Evolutionary conservation across 1,140 invertebrate species (phyloP).

Genomic region (Heliconius eleuchia): DNA sequence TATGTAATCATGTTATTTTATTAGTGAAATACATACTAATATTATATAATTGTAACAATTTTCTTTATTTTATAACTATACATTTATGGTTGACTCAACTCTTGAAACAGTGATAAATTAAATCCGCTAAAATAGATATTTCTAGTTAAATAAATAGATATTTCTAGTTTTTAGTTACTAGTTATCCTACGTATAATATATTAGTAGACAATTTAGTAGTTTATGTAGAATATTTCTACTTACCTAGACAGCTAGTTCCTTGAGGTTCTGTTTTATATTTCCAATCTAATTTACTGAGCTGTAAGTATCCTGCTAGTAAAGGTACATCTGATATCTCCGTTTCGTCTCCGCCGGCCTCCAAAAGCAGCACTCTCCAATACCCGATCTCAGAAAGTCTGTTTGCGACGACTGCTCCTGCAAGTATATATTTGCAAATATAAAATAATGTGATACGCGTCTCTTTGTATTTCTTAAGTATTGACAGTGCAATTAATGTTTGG

Average conservation of each 20-base stretch:
- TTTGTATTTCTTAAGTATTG: neutral
- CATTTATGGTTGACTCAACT: too few species aligned
- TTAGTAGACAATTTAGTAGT: neutral
- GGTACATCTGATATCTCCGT: conserved; percentile 95
- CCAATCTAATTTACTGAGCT: conserved; percentile 95
- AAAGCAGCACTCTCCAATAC: conserved; percentile 90
- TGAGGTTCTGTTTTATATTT: conserved; percentile 95
- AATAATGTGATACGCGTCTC: neutral
- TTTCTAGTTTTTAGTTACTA: too few species aligned
- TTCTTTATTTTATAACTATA: too few species aligned
- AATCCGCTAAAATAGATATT: too few species aligned
- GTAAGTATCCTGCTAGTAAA: conserved; percentile 91
- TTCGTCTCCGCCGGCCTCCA: conserved; percentile 96
- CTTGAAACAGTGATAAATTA: too few species aligned
- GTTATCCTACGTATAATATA: too few species aligned
- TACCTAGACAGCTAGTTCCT: conserved; percentile 90
- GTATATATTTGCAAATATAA: conserved; percentile 14
- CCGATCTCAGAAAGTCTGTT: conserved; percentile 90
- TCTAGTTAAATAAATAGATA: too few species aligned
- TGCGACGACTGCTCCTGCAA: conserved; percentile 92
- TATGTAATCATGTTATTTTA: too few species aligned
- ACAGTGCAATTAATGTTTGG: too few species aligned
- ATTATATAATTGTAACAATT: too few species aligned
- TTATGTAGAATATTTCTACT: neutral
- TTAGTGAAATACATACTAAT: too few species aligned